Conservation (phyloP, 53 echinoderm and acorn worm genomes). For the Henricia sp. region DNA sequence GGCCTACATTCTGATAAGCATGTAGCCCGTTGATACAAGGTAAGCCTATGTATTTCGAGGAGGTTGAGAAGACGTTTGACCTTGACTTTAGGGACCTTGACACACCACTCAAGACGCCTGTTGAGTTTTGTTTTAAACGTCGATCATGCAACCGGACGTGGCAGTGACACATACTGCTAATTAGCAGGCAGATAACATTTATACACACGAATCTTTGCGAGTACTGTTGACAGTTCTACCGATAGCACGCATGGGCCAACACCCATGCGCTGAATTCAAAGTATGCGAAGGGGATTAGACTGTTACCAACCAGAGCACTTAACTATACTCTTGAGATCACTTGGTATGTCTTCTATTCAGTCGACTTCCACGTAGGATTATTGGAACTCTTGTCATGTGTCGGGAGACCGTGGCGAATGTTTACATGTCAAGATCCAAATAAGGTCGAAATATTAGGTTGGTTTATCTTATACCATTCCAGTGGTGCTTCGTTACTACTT, state of each 20-base stretch:
- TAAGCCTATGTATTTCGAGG: too few relatives aligned
- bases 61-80: too few relatives aligned
- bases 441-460: not conserved
- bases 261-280: not conserved
- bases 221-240: not conserved
- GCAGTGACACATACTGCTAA: too few relatives aligned
- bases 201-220: too few relatives aligned
- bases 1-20: too few relatives aligned
- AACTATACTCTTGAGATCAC: not conserved
- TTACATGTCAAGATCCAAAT: conserved; percentile 16
- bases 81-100: too few relatives aligned
- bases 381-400: not conserved
- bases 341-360: not conserved
- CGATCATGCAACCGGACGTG: too few relatives aligned
- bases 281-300: not conserved
- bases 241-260: not conserved
- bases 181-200: too few relatives aligned
- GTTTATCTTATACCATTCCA: not conserved
- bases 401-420: not conserved
- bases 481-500: not conserved
- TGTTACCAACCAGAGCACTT: not conserved
- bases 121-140: too few relatives aligned
- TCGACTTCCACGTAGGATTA: not conserved
- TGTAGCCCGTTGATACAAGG: too few relatives aligned
- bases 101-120: too few relatives aligned